Evolutionary conservation across 2,888 invertebrate species (phyloP).

Genomic region (Julus scandinavius): DNA sequence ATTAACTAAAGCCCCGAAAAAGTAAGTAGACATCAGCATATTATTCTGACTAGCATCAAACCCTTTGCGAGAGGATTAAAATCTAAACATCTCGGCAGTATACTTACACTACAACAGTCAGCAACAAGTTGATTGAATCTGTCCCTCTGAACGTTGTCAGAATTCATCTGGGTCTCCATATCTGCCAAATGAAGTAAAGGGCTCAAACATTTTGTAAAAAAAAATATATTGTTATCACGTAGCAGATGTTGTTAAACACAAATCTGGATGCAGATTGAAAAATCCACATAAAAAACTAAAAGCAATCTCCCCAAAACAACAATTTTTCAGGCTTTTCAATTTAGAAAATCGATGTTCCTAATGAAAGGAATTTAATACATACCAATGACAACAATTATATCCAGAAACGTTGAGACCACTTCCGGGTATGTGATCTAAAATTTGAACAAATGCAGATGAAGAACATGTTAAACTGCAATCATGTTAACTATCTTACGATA

Average conservation of each 20-base stretch:
- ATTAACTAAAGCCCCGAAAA: conserved; percentile 60
- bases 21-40: background rate
- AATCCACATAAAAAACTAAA: too few relatives aligned
- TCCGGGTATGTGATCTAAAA: conserved; percentile 80
- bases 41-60: background rate
- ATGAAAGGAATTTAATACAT: conserved; percentile 58
- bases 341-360: background rate
- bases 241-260: background rate
- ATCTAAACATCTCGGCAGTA: background rate
- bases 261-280: too few relatives aligned
- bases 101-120: conserved; percentile 60
- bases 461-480: too few relatives aligned
- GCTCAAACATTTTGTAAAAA: background rate
- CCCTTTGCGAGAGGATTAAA: background rate
- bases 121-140: conserved; percentile 69
- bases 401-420: conserved; percentile 83
- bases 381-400: conserved; percentile 83
- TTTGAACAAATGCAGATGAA: background rate
- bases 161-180: conserved; percentile 78
- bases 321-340: too few relatives aligned
- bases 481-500: background rate
- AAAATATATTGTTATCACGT: background rate
- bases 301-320: too few relatives aligned
- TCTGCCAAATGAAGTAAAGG: conserved; percentile 65
- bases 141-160: conserved; percentile 78